Evolutionary conservation across 23 tunicate species (phyloP).

Genomic region (Trididemnum nubilum): DNA sequence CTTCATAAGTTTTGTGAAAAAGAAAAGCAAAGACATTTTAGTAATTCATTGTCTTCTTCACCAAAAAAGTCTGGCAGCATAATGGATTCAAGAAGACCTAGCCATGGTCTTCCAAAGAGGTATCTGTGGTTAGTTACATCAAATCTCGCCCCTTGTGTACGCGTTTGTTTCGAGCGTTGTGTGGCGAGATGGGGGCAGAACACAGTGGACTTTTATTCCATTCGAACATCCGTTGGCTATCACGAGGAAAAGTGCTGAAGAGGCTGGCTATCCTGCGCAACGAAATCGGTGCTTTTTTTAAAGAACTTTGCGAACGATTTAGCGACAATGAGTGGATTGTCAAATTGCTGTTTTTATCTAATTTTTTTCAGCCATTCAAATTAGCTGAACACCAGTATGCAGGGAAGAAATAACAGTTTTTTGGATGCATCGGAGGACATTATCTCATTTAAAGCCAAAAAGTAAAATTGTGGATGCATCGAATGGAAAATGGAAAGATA

Average conservation of each 20-base stretch:
- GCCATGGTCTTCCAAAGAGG: constrained; percentile 32
- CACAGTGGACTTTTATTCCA: constrained; percentile 36
- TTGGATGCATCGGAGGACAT: constrained; percentile 23
- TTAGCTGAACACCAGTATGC: constrained; percentile 33
- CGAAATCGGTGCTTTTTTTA: constrained; percentile 13
- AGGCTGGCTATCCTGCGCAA: constrained; percentile 18
- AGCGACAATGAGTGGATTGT: constrained; percentile 57
- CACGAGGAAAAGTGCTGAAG: constrained; percentile 33
- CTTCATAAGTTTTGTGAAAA: constrained; percentile 37
- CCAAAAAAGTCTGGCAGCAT: constrained; percentile 57
- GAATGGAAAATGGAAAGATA: constrained; percentile 42
- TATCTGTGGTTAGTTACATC: constrained; percentile 33
- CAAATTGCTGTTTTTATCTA: constrained; percentile 56
- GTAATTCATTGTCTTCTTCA: constrained; percentile 64
- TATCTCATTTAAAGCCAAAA: constrained; percentile 28
- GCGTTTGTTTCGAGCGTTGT: constrained; percentile 30
- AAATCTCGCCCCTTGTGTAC: constrained; percentile 53
- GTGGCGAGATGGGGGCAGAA: constrained; percentile 46
- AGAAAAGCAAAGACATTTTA: constrained; percentile 27
- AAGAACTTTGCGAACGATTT: constrained; percentile 26
- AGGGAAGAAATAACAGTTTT: constrained; percentile 24
- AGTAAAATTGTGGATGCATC: constrained; percentile 57
- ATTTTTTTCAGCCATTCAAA: constrained; percentile 47
- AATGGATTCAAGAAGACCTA: constrained; percentile 17
- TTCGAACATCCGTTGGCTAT: constrained; percentile 44